These are phyloP conservation scores for Apomyelois bistriatella DNA, from an alignment of 2,888 invertebrate species.

Conservation along the genomic window DNA sequence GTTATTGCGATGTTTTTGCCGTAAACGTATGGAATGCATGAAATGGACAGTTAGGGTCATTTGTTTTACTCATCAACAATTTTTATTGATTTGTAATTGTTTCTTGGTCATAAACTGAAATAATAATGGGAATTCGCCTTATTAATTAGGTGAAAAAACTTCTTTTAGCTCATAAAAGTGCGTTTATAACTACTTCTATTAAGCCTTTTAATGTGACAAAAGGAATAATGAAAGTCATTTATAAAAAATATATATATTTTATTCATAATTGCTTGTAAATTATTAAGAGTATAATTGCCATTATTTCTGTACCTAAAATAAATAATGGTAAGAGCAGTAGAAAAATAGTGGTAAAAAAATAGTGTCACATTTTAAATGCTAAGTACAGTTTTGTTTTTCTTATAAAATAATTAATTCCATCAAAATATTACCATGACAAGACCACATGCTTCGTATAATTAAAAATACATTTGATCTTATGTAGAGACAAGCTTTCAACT, in stretches of 20 bases:
- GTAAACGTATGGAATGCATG: slow-evolving; percentile 73
- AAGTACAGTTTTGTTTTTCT: too few species aligned
- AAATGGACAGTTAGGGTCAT: slow-evolving; percentile 67
- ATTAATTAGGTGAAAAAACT: slow-evolving; percentile 15
- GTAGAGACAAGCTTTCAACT: too few species aligned
- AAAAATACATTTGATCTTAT: too few species aligned
- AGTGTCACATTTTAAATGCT: too few species aligned
- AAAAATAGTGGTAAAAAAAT: too few species aligned
- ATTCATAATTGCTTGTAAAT: neutral
- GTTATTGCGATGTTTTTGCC: slow-evolving; percentile 77
- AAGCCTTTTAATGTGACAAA: neutral
- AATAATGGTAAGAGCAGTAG: neutral
- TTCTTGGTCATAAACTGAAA: slow-evolving; percentile 29
- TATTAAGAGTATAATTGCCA: neutral
- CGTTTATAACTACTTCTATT: neutral
- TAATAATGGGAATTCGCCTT: slow-evolving; percentile 29
- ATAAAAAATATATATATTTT: neutral
- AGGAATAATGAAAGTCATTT: neutral
- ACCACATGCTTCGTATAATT: too few species aligned
- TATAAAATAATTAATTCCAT: too few species aligned
- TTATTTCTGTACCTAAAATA: neutral
- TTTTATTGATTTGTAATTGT: slow-evolving; percentile 60
- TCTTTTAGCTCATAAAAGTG: neutral
- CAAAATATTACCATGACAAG: too few species aligned
- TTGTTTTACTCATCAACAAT: slow-evolving; percentile 56